Evolutionary conservation across 2,888 invertebrate species (phyloP), one percentile per base, ranked within the genome.

Genomic region (Acanthosepion pharaonis): DNA sequence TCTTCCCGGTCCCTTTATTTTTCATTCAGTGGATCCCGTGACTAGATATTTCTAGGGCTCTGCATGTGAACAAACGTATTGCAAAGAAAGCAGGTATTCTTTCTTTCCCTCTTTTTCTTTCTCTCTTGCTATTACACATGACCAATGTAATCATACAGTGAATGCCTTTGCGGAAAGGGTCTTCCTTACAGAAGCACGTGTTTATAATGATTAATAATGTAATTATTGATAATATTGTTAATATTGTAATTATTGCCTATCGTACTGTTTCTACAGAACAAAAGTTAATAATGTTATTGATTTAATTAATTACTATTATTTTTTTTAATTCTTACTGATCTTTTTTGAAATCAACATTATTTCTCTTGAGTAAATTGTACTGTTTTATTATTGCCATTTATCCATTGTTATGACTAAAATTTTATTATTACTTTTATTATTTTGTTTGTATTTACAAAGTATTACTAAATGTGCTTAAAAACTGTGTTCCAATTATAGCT

Each of bases 11-110:
- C 5, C n/a, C 78, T n/a, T 78, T 78, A 78, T 78, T 78, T 78
- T 78, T 78, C 78, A 78, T 78, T 78, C 78, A 78, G 33, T 78
- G n/a, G 78, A 78, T 15, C 78, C 78, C 78, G 78, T 78, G 78
- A 78, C 78, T 78, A n/a, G 78, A n/a, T n/a, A 33, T 78, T 78
- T 9, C n/a, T 23, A n/a, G n/a, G n/a, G 23, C 18, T 9, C 11
- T 9, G 9, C 9, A 9, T 9, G 9, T 11, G 33, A 15, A 15
- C 4, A 78, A 3, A 78, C 5, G 11, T 9, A 4, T 23, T 42
- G 42, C 42, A n/a, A 9, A 28, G 8, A 8, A 25, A 28, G n/a
- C 11, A n/a, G 28, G n/a, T n/a, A 78, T n/a, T 78, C 78, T 78
- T 78, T 9, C 11, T n/a, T 33, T 78, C n/a, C 4, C n/a, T 78